Conservation (phyloP, 1,140 invertebrate genomes). For the Hestina assimilis region DNA sequence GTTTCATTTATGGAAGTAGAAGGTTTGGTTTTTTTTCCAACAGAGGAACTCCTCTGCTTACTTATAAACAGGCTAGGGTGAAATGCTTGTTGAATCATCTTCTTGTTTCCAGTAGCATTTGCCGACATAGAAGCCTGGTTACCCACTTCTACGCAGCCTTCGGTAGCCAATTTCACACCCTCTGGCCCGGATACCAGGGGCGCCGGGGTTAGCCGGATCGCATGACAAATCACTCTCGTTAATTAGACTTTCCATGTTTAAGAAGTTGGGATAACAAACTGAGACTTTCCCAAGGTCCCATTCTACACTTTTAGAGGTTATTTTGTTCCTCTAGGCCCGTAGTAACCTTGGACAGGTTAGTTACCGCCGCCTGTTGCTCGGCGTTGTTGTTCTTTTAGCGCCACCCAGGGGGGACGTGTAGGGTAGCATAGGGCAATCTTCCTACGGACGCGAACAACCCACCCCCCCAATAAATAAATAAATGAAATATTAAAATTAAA, state of each 20-base stretch:
- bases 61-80: background rate
- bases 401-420: background rate
- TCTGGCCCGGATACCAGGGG: slow-evolving; percentile 14
- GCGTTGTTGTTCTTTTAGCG: background rate
- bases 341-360: background rate
- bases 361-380: background rate
- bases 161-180: slow-evolving; percentile 28
- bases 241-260: background rate
- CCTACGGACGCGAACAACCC: background rate
- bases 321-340: background rate
- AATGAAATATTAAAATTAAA: too few species aligned
- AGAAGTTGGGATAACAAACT: background rate
- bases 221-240: too few species aligned
- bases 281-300: background rate
- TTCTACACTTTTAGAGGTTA: background rate
- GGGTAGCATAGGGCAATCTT: background rate
- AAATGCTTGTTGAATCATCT: background rate
- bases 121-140: slow-evolving; percentile 3
- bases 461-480: too few species aligned
- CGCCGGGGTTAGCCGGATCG: background rate
- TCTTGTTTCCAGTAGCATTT: background rate
- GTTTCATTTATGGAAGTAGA: too few species aligned
- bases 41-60: background rate
- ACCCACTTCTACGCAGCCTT: slow-evolving; percentile 14
- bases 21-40: too few species aligned